Evolutionary conservation across 2,888 invertebrate genomes (phyloP).

Genomic region (Halictus ligatus): DNA sequence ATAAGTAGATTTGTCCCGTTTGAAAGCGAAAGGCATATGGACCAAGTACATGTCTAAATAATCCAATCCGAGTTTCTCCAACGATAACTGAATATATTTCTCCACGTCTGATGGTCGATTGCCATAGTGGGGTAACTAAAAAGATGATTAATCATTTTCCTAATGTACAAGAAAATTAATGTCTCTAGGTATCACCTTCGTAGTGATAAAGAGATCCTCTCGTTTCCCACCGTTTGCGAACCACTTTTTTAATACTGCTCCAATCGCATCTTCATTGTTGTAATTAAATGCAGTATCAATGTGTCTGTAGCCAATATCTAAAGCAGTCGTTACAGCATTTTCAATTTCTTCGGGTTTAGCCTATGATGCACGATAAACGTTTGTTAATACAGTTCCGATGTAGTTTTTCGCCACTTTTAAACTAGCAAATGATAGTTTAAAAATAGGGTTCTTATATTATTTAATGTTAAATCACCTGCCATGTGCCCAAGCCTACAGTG

Average conservation of each 20-base stretch:
- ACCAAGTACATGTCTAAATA: conserved; percentile 93
- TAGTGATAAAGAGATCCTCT: conserved; percentile 91
- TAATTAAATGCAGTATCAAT: conserved; percentile 93
- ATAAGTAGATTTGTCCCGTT: conserved; percentile 85
- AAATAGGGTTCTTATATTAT: conserved; percentile 1
- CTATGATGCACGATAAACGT: conserved; percentile 77
- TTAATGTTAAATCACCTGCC: conserved; percentile 86
- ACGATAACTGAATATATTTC: conserved; percentile 88
- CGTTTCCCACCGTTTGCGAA: conserved; percentile 88
- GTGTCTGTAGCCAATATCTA: conserved; percentile 90
- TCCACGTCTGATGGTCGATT: conserved; percentile 89
- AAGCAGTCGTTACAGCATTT: conserved; percentile 87
- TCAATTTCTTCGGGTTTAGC: conserved; percentile 88
- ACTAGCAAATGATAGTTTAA: neutral
- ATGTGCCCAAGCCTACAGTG: conserved; percentile 90
- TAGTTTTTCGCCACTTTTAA: neutral
- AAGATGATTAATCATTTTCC: conserved; percentile 49
- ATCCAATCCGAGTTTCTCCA: conserved; percentile 87
- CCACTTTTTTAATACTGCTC: conserved; percentile 89
- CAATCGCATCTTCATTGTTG: conserved; percentile 91
- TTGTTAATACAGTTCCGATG: neutral
- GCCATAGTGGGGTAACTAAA: conserved; percentile 89
- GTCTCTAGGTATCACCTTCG: conserved; percentile 87
- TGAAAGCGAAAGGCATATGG: conserved; percentile 91
- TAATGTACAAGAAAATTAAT: neutral